phyloP scores from a whole-genome alignment of 2,797 vertebrate genomes.

The Buceros bicornis region DNA sequence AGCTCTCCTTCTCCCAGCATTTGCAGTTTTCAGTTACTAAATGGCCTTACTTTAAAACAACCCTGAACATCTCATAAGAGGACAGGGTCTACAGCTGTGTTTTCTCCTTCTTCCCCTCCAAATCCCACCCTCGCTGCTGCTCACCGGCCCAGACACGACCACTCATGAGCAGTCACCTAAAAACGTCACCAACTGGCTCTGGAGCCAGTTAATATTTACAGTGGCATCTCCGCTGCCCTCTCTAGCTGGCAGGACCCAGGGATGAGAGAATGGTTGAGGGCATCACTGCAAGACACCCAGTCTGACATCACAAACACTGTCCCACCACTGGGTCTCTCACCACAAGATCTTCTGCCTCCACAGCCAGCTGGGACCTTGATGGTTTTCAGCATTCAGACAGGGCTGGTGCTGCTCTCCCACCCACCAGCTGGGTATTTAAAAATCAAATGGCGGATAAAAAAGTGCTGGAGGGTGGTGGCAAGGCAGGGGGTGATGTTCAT shows the following conservation, averaged over 20 bases:
- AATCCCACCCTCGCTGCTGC: accelerated
- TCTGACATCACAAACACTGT: neutral
- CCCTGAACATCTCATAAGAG: neutral
- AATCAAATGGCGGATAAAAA: neutral
- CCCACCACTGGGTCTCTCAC: neutral
- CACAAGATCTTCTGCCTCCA: neutral
- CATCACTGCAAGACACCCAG: neutral
- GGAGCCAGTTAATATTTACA: neutral
- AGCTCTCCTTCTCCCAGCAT: neutral
- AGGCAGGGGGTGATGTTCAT: neutral
- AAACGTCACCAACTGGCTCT: neutral
- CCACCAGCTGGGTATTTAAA: neutral
- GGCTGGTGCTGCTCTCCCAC: neutral
- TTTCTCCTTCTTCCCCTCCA: neutral
- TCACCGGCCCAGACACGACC: neutral
- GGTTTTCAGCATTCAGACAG: neutral
- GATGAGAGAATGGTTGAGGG: neutral
- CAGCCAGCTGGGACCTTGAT: neutral
- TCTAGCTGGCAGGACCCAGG: neutral
- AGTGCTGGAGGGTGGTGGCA: neutral
- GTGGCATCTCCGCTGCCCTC: neutral
- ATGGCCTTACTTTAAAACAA: neutral
- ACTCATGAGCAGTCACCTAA: neutral
- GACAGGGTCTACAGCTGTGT: neutral
- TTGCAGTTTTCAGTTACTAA: neutral